Conservation (phyloP, 2,888 invertebrate species). For the Pyralis farinalis region DNA sequence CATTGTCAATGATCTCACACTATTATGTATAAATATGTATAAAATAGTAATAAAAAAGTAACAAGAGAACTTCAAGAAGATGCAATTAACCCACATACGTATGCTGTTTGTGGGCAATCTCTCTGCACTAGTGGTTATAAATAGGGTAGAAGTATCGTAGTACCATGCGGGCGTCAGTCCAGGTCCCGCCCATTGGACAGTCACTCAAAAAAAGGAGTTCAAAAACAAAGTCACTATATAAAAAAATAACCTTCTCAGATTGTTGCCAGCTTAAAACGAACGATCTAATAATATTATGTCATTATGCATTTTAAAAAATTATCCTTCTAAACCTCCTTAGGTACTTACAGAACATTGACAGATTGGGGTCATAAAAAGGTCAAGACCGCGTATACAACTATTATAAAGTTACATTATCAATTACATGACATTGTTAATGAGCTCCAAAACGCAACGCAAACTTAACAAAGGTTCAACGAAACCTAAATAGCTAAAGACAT, state of each 20-base stretch:
- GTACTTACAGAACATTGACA: not conserved
- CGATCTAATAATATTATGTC: too few relatives aligned
- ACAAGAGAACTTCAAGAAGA: slow-evolving; percentile 1
- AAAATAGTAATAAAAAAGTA: not conserved
- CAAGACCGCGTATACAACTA: not conserved
- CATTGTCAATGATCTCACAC: too few relatives aligned
- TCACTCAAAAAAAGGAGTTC: slow-evolving; percentile 47
- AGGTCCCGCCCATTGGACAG: slow-evolving; percentile 52
- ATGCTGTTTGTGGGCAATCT: not conserved
- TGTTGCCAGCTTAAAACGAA: too few relatives aligned
- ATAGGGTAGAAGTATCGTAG: slow-evolving; percentile 34
- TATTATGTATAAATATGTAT: not conserved
- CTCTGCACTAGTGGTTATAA: not conserved
- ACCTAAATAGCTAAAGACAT: slow-evolving; percentile 40
- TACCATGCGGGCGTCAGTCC: slow-evolving; percentile 46
- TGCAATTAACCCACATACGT: slow-evolving; percentile 6
- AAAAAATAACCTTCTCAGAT: slow-evolving; percentile 1
- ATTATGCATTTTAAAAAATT: too few relatives aligned
- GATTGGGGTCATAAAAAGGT: not conserved
- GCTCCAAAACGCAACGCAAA: slow-evolving; percentile 50
- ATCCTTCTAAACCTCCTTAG: not conserved
- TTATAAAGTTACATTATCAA: not conserved
- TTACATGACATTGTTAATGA: slow-evolving; percentile 39
- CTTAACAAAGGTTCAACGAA: slow-evolving; percentile 48
- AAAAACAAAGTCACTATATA: slow-evolving; percentile 37